phyloP scores from a whole-genome alignment of 2,797 vertebrate genomes.

The Picus viridis region DNA sequence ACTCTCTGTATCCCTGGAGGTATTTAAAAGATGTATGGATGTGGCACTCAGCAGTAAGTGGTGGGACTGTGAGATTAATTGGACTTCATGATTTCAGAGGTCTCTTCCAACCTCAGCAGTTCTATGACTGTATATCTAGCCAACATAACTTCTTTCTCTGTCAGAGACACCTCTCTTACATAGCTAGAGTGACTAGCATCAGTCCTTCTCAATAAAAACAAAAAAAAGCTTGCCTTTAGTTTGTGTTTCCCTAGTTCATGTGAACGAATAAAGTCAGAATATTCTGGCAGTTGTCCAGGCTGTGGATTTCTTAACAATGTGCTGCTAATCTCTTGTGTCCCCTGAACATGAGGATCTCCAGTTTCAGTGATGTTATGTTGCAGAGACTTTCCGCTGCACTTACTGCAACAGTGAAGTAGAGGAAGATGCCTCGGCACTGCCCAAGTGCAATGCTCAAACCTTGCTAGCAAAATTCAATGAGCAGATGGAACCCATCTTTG shows the following conservation, averaged over 20 bases:
- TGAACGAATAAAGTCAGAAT: background rate
- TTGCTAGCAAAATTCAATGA: slow-evolving; percentile 71
- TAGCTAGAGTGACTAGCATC: background rate
- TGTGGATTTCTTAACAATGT: background rate
- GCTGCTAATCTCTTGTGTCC: background rate
- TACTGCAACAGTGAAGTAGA: slow-evolving; percentile 74
- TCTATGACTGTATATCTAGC: background rate
- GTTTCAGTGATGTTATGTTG: background rate
- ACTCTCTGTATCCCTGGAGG: too few relatives aligned
- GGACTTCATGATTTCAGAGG: too few relatives aligned
- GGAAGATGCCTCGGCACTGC: slow-evolving; percentile 57
- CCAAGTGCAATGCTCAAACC: background rate
- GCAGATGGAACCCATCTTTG: slow-evolving; percentile 68
- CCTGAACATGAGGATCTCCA: background rate
- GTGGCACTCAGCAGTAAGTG: too few relatives aligned
- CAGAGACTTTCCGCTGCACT: slow-evolving; percentile 75
- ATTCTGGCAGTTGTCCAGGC: background rate
- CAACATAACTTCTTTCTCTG: background rate
- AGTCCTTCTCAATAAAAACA: background rate
- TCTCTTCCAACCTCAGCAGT: too few relatives aligned
- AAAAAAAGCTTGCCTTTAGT: background rate
- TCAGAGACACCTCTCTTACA: background rate
- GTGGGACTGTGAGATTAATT: too few relatives aligned
- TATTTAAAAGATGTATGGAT: too few relatives aligned
- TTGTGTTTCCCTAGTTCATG: background rate